Conservation (phyloP, 1,140 invertebrate genomes). For the Bombus haemorrhoidalis region DNA sequence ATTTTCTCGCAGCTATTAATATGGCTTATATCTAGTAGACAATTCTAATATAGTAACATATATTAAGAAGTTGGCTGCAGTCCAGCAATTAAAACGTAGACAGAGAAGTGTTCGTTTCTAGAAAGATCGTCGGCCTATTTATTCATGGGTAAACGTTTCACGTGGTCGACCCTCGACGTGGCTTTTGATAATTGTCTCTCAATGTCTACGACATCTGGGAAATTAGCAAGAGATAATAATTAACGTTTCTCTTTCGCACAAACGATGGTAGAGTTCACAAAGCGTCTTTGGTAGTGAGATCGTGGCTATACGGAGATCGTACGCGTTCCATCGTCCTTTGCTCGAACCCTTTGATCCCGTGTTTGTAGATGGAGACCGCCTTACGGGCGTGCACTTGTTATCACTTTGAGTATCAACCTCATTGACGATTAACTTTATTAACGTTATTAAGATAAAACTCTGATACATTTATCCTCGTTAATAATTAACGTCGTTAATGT, state of each 20-base stretch:
- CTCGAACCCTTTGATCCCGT: conserved; percentile 53
- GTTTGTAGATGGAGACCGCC: conserved; percentile 25
- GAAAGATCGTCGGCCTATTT: neutral
- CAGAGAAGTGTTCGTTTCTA: neutral
- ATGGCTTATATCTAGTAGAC: neutral
- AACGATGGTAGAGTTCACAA: conserved; percentile 46
- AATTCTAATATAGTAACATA: neutral
- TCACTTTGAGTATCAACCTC: conserved; percentile 2
- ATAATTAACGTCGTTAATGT: neutral
- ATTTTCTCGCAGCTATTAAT: neutral
- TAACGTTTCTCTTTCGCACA: conserved; percentile 64
- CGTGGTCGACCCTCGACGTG: neutral
- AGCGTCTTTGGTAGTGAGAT: conserved; percentile 50
- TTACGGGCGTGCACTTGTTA: neutral
- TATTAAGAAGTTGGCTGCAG: conserved; percentile 7
- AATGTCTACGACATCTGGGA: conserved; percentile 51
- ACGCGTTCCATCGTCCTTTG: conserved; percentile 49
- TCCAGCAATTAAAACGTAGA: conserved; percentile 26
- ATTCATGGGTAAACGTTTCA: neutral
- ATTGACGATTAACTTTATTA: conserved; percentile 13
- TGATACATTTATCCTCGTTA: neutral
- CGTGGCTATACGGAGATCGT: conserved; percentile 44
- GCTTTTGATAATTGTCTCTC: conserved; percentile 26
- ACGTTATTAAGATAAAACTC: conserved; percentile 22
- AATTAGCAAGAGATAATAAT: conserved; percentile 65